phyloP scores from a whole-genome alignment of 2,888 invertebrate genomes.

The Lymantria dispar region DNA sequence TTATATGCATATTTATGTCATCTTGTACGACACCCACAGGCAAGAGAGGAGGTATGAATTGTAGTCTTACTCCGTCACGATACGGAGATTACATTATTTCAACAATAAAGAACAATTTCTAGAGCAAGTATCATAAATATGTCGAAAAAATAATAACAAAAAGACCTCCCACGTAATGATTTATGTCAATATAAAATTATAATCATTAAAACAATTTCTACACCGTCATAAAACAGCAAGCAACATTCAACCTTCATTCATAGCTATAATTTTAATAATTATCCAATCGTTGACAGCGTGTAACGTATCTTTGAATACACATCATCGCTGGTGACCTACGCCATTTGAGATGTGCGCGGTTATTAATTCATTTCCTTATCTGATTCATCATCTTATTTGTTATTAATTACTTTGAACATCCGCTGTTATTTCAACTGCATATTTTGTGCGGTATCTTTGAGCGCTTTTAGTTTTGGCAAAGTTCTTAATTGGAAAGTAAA shows the following conservation, averaged over 20 bases:
- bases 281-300: slow-evolving; percentile 9
- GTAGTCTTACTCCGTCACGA: too few relatives aligned
- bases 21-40: too few relatives aligned
- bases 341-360: slow-evolving; percentile 20
- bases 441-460: slow-evolving; percentile 3
- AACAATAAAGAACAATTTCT: too few relatives aligned
- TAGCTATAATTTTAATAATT: slow-evolving; percentile 5
- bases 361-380: slow-evolving; percentile 28
- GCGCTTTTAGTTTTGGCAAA: neutral
- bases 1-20: too few relatives aligned
- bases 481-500: neutral
- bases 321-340: slow-evolving; percentile 27
- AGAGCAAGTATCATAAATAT: too few relatives aligned
- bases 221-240: slow-evolving; percentile 1
- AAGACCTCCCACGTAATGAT: neutral
- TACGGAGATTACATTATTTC: too few relatives aligned
- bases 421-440: slow-evolving; percentile 8
- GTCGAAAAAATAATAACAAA: neutral
- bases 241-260: slow-evolving; percentile 4
- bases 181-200: slow-evolving; percentile 2
- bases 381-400: slow-evolving; percentile 19
- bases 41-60: too few relatives aligned
- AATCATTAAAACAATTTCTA: slow-evolving; percentile 8
- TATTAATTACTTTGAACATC: slow-evolving; percentile 26
- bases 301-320: slow-evolving; percentile 9